Evolutionary conservation across 1,140 invertebrate genomes (phyloP), one percentile per base, ranked within the genome.

Genomic region (Planococcus citri): DNA sequence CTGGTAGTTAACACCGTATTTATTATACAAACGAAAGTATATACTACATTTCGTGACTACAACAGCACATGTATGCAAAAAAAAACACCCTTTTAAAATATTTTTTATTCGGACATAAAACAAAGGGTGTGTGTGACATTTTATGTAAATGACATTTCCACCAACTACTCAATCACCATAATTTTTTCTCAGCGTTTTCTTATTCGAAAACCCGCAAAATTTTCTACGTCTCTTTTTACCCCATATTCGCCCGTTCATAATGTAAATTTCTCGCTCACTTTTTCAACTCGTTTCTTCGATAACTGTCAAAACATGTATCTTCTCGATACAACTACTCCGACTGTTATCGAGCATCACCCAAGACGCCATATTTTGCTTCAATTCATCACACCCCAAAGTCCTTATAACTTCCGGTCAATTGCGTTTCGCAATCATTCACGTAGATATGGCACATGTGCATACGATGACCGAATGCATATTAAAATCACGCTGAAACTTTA

Each of bases 61-160:
- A 51, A 51, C 10, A 51, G 12, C n/a, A 51, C 41, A 20, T 51
- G 41, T 17, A 20, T 33, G n/a, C n/a, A 37, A 37, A 51, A 51
- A 14, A 51, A 20, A 51, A 6, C 41, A 51, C 41, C 12, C 41
- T 51, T 51, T 14, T 51, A 17, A 51, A 51, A 51, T 51, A 51
- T 51, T 51, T 51, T 51, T 51, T 51, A 51, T 51, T 51, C 41
- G n/a, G 41, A 51, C 10, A 51, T 17, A 51, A 51, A 51, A 51
- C 41, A 51, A 51, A 51, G 41, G 41, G 41, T 51, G 41, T 51
- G n/a, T 51, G n/a, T 51, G 41, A 51, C 41, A n/a, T 51, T 51
- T 51, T 51, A 51, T 51, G 41, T 51, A 51, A 51, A 51, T 51
- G 41, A 51, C 41, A 51, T 51, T 51, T 51, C 41, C 41, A 51